Evolutionary conservation across 2,888 invertebrate genomes (phyloP), one percentile per base, ranked within the genome.

Genomic region (Sinohyriopsis cumingii): DNA sequence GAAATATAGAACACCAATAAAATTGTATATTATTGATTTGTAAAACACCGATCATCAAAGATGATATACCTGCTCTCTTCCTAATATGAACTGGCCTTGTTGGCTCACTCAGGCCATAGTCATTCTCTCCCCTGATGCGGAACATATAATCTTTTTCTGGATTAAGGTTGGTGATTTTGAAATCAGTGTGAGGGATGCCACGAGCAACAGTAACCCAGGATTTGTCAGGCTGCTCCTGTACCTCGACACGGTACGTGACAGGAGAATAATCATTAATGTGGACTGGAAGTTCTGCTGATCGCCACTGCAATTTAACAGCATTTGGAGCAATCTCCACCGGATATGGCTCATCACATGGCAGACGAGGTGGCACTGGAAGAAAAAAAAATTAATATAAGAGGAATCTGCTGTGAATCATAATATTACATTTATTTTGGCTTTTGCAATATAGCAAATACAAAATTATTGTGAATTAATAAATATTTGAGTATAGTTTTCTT

Each of bases 141-240:
- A 98, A 97, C 90, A 95, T 95, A 91, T 99, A 99, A 91, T 98
- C 98, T 77, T 95, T 93, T 92, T 96, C 95, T 1, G 98, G 97
- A 86, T 96, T 95, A 77, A 99, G 82, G 22, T 83, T 84, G 1
- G 78, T 83, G 19, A 87, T 76, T 64, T 80, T 80, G 72, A 82
- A 81, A 64, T 82, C 82, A 3, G 86, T 86, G 57, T 80, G 81
- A 25, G 82, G 80, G 9, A 88, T 80, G 57, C 81, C 83, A 53
- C 81, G 77, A 15, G 79, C 78, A 24, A 95, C 94, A 0, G 95
- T 95, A 88, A 95, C 95, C 86, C 86, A 86, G 65, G 82, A 78
- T 24, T 76, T 71, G 24, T 71, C 72, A 4, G 88, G 88, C 64
- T 95, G 90, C 89, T 97, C 96, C 89, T 95, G 81, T 55, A 83